Conservation (phyloP, 1,140 invertebrate species). For the Drosophila neocordata region DNA sequence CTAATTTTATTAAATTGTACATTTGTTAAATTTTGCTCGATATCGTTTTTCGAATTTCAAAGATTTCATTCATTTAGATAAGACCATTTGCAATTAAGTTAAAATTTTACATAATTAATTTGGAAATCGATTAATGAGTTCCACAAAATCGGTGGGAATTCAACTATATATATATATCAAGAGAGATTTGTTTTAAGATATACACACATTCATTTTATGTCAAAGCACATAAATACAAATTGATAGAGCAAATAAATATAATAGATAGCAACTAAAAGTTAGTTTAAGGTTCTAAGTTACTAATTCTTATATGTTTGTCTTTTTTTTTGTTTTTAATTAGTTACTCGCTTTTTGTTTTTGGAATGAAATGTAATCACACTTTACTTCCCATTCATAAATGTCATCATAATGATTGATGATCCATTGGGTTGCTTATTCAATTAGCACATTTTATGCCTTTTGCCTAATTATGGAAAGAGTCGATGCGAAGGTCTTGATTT, state of each 20-base stretch:
- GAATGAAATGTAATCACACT: slow-evolving; percentile 10
- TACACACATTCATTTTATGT: neutral
- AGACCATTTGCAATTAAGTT: slow-evolving; percentile 64
- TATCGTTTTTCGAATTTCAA: slow-evolving; percentile 13
- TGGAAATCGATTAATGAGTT: slow-evolving; percentile 41
- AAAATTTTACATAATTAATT: slow-evolving; percentile 74
- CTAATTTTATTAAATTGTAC: slow-evolving; percentile 72
- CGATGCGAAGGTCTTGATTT: slow-evolving; percentile 67
- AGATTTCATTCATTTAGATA: slow-evolving; percentile 47
- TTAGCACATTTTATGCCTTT: slow-evolving; percentile 75
- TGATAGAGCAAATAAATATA: neutral
- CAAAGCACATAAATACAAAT: neutral
- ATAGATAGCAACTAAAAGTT: no score
- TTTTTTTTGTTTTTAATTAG: slow-evolving; percentile 5
- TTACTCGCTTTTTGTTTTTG: slow-evolving; percentile 25
- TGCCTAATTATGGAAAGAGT: slow-evolving; percentile 59
- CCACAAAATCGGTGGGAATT: slow-evolving; percentile 24
- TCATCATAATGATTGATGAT: slow-evolving; percentile 63
- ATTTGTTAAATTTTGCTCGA: slow-evolving; percentile 70
- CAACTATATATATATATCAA: no score
- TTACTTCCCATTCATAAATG: slow-evolving; percentile 58
- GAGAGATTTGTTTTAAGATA: neutral
- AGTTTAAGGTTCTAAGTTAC: neutral
- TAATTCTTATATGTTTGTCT: neutral
- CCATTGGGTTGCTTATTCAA: slow-evolving; percentile 71